Evolutionary conservation across 2,888 invertebrate genomes (phyloP).

Genomic region (Adineta ricciae): DNA sequence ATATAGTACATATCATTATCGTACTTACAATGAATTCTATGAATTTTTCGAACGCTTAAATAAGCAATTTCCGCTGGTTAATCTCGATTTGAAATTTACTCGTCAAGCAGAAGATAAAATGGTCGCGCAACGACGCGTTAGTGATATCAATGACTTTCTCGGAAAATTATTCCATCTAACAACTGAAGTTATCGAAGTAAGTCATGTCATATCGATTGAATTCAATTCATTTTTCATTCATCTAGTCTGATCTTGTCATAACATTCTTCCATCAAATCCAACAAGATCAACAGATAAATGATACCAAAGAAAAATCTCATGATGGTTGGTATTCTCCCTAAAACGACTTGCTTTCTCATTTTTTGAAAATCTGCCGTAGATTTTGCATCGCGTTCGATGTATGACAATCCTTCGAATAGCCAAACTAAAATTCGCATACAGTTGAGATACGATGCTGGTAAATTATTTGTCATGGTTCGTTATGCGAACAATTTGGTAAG

Average conservation of each 20-base stretch:
- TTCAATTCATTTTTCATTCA: slow-evolving; percentile 50
- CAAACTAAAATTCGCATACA: slow-evolving; percentile 69
- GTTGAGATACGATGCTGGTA: slow-evolving; percentile 59
- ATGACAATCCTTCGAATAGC: slow-evolving; percentile 53
- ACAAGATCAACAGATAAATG: slow-evolving; percentile 73
- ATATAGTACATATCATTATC: slow-evolving; percentile 76
- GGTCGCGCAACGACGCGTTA: slow-evolving; percentile 81
- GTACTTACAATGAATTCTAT: slow-evolving; percentile 89
- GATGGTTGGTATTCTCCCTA: slow-evolving; percentile 36
- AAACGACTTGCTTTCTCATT: no score
- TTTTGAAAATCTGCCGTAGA: no score
- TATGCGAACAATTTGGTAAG: slow-evolving; percentile 73
- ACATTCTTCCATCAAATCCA: slow-evolving; percentile 94
- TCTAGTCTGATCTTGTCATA: slow-evolving; percentile 71
- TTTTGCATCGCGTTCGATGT: slow-evolving; percentile 22
- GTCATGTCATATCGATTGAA: slow-evolving; percentile 19
- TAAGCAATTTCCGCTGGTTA: slow-evolving; percentile 77
- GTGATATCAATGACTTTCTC: slow-evolving; percentile 77
- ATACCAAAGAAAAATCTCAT: slow-evolving; percentile 35
- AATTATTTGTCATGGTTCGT: slow-evolving; percentile 70
- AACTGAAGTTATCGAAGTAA: slow-evolving; percentile 76
- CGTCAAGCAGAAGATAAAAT: slow-evolving; percentile 82
- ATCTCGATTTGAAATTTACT: slow-evolving; percentile 63
- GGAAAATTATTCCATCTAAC: slow-evolving; percentile 72
- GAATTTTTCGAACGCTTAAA: slow-evolving; percentile 90